Evolutionary conservation across 1,140 invertebrate species (phyloP).

Genomic region (Epicauta chinensis): DNA sequence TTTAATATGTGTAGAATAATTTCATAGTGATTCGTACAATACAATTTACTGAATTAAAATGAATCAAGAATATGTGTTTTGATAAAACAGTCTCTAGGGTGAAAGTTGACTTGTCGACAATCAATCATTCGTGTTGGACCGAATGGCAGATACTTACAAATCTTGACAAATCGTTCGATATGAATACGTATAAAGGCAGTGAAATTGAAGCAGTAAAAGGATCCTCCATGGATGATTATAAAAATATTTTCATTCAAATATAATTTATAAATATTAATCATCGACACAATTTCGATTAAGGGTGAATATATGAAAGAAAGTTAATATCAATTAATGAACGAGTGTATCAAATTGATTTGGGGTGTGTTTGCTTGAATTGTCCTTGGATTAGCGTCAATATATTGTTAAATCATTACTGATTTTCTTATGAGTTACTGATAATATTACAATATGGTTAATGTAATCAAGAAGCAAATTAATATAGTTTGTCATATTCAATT

Average conservation of each 20-base stretch:
- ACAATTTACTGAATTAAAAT: slow-evolving; percentile 33
- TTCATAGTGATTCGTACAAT: too few relatives aligned
- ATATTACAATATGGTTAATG: slow-evolving; percentile 15
- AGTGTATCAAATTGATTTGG: too few relatives aligned
- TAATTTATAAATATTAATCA: slow-evolving; percentile 11
- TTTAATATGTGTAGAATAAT: not conserved
- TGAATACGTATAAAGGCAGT: slow-evolving; percentile 25
- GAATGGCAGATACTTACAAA: slow-evolving; percentile 31
- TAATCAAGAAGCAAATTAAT: slow-evolving; percentile 23
- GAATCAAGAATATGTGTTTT: slow-evolving; percentile 35
- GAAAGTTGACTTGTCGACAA: slow-evolving; percentile 30
- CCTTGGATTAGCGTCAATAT: too few relatives aligned
- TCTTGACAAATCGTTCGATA: slow-evolving; percentile 39
- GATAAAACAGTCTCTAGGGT: slow-evolving; percentile 32
- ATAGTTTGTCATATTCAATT: slow-evolving; percentile 28
- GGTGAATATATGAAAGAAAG: too few relatives aligned
- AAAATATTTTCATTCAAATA: slow-evolving; percentile 6
- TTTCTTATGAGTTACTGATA: not conserved
- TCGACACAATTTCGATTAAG: not conserved
- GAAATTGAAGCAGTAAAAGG: slow-evolving; percentile 20
- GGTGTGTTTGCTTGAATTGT: too few relatives aligned
- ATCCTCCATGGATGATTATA: slow-evolving; percentile 9
- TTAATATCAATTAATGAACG: too few relatives aligned
- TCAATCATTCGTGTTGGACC: slow-evolving; percentile 30
- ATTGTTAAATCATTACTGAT: too few relatives aligned